Evolutionary conservation across 2,888 invertebrate genomes (phyloP).

Genomic region (Nomada ruficornis): DNA sequence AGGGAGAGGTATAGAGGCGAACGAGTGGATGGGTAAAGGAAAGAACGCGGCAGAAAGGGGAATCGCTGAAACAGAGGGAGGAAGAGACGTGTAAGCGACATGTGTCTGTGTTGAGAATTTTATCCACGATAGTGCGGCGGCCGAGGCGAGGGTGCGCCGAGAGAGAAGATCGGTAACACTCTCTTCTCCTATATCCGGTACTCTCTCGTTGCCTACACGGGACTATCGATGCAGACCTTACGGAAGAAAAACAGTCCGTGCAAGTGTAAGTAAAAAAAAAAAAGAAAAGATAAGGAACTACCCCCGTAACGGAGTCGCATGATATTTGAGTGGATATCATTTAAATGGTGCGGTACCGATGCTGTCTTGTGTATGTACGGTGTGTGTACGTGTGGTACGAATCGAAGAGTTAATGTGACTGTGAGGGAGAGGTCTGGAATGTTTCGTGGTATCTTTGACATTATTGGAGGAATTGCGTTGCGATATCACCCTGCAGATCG

Average conservation of each 20-base stretch:
- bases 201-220: slow-evolving; percentile 63
- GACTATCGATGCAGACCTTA: slow-evolving; percentile 92
- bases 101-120: slow-evolving; percentile 71
- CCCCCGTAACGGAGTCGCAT: slow-evolving; percentile 34
- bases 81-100: slow-evolving; percentile 65
- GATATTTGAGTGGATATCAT: slow-evolving; percentile 18
- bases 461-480: slow-evolving; percentile 33
- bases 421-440: not conserved
- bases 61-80: slow-evolving; percentile 26
- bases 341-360: slow-evolving; percentile 20
- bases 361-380: slow-evolving; percentile 12
- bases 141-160: slow-evolving; percentile 63
- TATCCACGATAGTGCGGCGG: slow-evolving; percentile 64
- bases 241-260: slow-evolving; percentile 97
- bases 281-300: slow-evolving; percentile 13
- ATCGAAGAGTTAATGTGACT: slow-evolving; percentile 4
- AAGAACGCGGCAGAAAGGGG: slow-evolving; percentile 29
- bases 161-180: slow-evolving; percentile 59
- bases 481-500: slow-evolving; percentile 59
- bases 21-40: slow-evolving; percentile 26
- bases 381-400: slow-evolving; percentile 26
- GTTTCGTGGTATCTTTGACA: not conserved
- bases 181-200: slow-evolving; percentile 52
- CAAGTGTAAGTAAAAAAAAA: slow-evolving; percentile 91
- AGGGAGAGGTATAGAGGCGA: slow-evolving; percentile 10